Evolutionary conservation across 1,140 invertebrate genomes (phyloP).

Genomic region (Rhopalosiphum maidis): DNA sequence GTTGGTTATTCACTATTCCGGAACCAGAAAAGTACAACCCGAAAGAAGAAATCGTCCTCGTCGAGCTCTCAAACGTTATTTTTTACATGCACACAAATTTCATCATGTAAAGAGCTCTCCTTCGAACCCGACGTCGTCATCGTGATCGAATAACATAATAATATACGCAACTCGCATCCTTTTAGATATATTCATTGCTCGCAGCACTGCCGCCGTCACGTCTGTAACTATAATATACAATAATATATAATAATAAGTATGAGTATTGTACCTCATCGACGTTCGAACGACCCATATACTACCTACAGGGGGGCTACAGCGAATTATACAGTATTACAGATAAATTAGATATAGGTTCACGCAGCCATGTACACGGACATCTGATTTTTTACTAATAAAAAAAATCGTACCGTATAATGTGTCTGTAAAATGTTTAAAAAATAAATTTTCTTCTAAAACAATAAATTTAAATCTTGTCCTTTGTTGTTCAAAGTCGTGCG

Average conservation of each 20-base stretch:
- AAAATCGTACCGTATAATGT: background rate
- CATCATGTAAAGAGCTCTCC: constrained; percentile 15
- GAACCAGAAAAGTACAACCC: background rate
- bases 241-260: constrained; percentile 8
- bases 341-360: background rate
- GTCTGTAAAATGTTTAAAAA: background rate
- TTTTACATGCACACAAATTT: constrained; percentile 18
- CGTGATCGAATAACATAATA: constrained; percentile 19
- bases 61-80: background rate
- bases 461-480: background rate
- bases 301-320: too few relatives aligned
- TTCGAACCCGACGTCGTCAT: background rate
- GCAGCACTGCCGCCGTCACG: background rate
- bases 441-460: background rate
- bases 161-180: background rate
- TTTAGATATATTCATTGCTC: background rate
- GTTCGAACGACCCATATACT: background rate
- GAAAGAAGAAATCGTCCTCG: background rate
- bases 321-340: background rate
- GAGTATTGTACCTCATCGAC: background rate
- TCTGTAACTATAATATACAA: background rate
- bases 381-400: background rate
- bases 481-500: background rate
- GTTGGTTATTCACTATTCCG: background rate
- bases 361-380: background rate